Evolutionary conservation across 2,113 vertebrate genomes (phyloP).

Genomic region (Serilophus lunatus): DNA sequence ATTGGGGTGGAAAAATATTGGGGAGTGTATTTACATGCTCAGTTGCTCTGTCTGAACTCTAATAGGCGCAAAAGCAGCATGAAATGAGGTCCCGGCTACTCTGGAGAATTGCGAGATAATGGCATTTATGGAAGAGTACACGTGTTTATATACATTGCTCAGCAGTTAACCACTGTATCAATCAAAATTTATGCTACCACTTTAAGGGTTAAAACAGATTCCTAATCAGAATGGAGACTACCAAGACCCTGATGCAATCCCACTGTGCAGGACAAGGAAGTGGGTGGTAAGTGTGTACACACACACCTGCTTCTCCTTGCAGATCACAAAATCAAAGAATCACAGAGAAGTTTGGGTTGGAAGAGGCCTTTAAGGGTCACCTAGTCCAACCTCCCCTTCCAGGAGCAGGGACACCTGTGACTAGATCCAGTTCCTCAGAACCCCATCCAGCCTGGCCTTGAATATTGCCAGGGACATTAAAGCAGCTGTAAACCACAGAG

Average conservation of each 20-base stretch:
- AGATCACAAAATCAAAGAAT: neutral
- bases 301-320: neutral
- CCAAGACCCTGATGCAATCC: neutral
- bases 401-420: neutral
- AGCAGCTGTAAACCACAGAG: neutral
- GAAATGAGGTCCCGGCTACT: neutral
- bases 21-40: neutral
- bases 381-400: neutral
- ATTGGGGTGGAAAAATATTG: neutral
- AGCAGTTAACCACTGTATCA: neutral
- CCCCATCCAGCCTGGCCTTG: neutral
- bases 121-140: neutral
- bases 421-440: neutral
- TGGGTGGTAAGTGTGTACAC: neutral
- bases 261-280: rapidly evolving
- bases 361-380: neutral
- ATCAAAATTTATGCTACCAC: neutral
- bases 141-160: neutral
- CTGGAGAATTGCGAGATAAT: neutral
- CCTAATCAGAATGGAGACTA: neutral
- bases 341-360: neutral
- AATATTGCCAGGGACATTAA: neutral
- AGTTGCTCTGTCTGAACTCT: neutral
- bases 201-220: neutral
- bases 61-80: neutral